phyloP scores from a whole-genome alignment of 2,113 vertebrate species.

The Elanoides forficatus region DNA sequence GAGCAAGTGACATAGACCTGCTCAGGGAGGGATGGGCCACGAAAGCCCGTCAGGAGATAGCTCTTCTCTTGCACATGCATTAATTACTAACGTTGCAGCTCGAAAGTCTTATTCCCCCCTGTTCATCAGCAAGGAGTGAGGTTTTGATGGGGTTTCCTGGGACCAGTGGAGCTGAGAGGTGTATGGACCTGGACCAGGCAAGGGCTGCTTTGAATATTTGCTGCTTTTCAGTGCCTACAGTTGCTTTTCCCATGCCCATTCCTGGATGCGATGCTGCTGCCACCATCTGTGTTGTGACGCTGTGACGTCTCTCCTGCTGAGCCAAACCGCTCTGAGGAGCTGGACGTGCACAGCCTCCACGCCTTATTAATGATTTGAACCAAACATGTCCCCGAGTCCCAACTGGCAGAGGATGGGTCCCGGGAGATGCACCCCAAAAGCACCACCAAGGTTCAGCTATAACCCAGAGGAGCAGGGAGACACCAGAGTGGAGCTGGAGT shows the following conservation, averaged over 20 bases:
- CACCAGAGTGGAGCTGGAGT: not conserved
- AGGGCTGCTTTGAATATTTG: not conserved
- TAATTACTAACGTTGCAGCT: not conserved
- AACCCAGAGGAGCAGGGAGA: accelerated
- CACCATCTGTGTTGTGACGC: not conserved
- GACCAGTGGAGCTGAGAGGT: not conserved
- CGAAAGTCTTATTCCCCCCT: not conserved
- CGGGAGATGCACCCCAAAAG: not conserved
- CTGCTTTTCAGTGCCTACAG: not conserved
- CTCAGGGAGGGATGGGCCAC: not conserved
- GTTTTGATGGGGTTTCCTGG: not conserved
- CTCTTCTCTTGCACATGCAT: not conserved
- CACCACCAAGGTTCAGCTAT: not conserved
- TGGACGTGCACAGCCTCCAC: accelerated
- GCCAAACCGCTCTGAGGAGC: not conserved
- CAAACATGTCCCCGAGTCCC: not conserved
- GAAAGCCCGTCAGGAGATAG: not conserved
- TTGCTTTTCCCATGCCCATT: not conserved
- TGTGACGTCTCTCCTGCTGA: not conserved
- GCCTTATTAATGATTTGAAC: not conserved
- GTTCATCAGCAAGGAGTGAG: not conserved
- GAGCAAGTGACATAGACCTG: not conserved
- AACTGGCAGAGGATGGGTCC: not conserved
- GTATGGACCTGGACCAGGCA: not conserved
- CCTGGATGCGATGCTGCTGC: not conserved